Base-by-base conservation (phyloP, 2,797 vertebrate genomes). In the Fistularia tabacaria region DNA sequence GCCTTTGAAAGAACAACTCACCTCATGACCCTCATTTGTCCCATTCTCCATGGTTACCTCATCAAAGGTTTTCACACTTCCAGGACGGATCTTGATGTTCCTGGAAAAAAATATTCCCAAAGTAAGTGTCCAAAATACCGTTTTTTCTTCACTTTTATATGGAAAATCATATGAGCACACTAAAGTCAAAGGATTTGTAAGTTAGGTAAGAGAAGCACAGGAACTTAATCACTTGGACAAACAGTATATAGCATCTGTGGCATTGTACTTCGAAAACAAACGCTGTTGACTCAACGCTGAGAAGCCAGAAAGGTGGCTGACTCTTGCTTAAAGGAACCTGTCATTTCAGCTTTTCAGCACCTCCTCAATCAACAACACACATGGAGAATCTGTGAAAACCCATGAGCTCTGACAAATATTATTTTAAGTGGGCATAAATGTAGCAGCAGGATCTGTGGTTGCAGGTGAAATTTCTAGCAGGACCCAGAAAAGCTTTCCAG, bases 61-160 rank as follows among this genome's bases (percentile, higher is more conserved):
- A 63, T 95, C 93, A 61, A 95, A 96, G 1, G 93, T 95, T 84
- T 94, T 97, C 77, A 94, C 90, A 53, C 93, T 95, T 48, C 85
- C 87, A 3, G 94, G 94, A 57, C 93, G 89, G 79, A 92, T 89
- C 86, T 94, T 93, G 72, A 91, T 84, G 79, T 81, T 93, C 69
- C 93, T 95, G 65, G 62, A 54, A 42, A 69, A n/a, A 58, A 7
- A 72, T 57, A 76, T 63, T 72, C 74, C 55, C 41, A 80, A 14
- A 53, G 76, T 83, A 41, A 71, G 58, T 58, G 56, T 59, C 37
- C 13, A 49, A 54, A 59, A 56, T 46, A 36, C 60, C 10, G 7
- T 14, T 41, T 57, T 64, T 62, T 36, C 8, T 59, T 54, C 59
- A 51, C 36, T 14, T 54, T 59, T 49, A 42, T 53, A 57, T 48